phyloP scores from a whole-genome alignment of 2,888 invertebrate genomes.

The Euclidia mi region DNA sequence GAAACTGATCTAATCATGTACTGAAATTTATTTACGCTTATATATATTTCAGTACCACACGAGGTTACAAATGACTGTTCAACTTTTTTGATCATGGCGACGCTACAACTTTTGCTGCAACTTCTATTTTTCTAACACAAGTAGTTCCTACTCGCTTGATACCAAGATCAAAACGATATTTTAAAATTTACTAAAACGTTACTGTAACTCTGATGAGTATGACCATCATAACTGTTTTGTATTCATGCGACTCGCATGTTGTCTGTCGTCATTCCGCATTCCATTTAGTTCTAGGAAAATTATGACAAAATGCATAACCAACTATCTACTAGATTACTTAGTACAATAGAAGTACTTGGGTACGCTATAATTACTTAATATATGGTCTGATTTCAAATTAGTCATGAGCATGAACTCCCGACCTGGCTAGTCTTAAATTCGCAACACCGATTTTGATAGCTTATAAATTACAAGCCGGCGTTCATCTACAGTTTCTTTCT shows the following conservation, averaged over 20 bases:
- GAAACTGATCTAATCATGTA: too few relatives aligned
- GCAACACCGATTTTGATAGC: constrained; percentile 17
- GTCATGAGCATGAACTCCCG: constrained; percentile 8
- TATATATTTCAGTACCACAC: too few relatives aligned
- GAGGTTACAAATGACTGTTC: too few relatives aligned
- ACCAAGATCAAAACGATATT: constrained; percentile 16
- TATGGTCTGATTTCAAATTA: constrained; percentile 2
- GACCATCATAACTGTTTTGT: constrained; percentile 74
- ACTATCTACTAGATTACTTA: constrained; percentile 17
- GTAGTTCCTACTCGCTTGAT: too few relatives aligned
- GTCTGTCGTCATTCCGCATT: constrained; percentile 80
- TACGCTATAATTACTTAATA: constrained; percentile 10
- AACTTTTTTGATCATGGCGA: too few relatives aligned
- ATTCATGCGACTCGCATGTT: constrained; percentile 75
- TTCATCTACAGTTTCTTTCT: constrained; percentile 16
- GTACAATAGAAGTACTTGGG: background rate
- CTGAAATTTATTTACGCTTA: too few relatives aligned
- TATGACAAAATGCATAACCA: constrained; percentile 60
- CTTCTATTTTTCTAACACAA: too few relatives aligned
- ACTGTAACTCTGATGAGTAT: constrained; percentile 55
- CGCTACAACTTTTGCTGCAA: too few relatives aligned
- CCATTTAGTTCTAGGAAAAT: constrained; percentile 78
- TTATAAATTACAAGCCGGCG: constrained; percentile 13
- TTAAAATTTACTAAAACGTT: constrained; percentile 45
- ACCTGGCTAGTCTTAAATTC: constrained; percentile 9